Percentiles rank a stretch among this genome's conserved stretches.
These are phyloP conservation scores for Platysternon megacephalum DNA, from an alignment of 2,113 vertebrate genomes.

Conservation along the genomic window DNA sequence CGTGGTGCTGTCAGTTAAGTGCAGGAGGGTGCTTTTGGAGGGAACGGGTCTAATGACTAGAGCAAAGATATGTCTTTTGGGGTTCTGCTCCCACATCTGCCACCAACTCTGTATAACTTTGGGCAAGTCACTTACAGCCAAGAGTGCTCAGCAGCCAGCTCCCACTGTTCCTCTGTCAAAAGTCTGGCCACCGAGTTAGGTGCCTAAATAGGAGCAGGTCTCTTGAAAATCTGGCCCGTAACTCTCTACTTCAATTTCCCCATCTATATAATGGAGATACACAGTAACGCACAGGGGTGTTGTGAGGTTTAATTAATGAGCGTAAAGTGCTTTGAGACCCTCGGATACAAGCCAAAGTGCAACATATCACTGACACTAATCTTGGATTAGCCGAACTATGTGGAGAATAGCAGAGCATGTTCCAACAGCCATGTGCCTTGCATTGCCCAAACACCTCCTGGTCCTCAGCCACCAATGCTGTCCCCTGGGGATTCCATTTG, in stretches of 20 bases:
- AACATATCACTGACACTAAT: not conserved
- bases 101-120: not conserved
- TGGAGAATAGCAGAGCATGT: not conserved
- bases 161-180: not conserved
- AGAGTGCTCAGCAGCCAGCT: not conserved
- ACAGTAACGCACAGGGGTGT: not conserved
- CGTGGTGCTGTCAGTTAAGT: no score
- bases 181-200: not conserved
- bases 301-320: not conserved
- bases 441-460: not conserved
- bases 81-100: not conserved
- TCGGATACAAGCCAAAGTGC: not conserved
- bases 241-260: not conserved
- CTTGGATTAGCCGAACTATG: not conserved
- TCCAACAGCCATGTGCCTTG: not conserved
- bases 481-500: not conserved
- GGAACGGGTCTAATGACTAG: not conserved
- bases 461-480: not conserved
- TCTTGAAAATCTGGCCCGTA: not conserved
- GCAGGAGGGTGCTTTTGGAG: not conserved
- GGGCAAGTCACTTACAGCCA: not conserved
- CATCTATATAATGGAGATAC: not conserved
- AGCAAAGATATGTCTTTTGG: not conserved
- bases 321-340: not conserved
- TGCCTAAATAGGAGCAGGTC: not conserved